Evolutionary conservation across 1,140 invertebrate genomes (phyloP).

Genomic region (Glomeris maerens): DNA sequence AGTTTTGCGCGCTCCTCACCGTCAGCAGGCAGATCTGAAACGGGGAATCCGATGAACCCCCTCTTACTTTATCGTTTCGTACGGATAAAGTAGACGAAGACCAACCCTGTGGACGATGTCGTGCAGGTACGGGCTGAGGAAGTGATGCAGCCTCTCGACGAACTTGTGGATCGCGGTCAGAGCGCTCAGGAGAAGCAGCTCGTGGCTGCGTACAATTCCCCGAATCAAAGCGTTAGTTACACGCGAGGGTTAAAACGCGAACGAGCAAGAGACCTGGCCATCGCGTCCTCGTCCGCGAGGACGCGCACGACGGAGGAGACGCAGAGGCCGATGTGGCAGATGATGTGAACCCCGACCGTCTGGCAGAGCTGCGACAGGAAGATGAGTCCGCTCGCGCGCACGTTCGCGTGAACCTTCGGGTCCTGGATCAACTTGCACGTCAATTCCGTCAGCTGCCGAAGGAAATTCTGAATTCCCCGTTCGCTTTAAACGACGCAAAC

Average conservation of each 20-base stretch:
- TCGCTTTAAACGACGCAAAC: constrained; percentile 23
- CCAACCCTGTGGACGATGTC: constrained; percentile 42
- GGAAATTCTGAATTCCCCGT: constrained; percentile 20
- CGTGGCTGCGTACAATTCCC: constrained; percentile 28
- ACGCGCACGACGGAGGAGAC: constrained; percentile 53
- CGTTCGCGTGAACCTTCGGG: no score
- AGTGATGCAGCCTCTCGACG: constrained; percentile 58
- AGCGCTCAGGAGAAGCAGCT: constrained; percentile 41
- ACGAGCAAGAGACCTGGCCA: not conserved
- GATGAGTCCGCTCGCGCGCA: constrained; percentile 33
- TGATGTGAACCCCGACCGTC: constrained; percentile 53
- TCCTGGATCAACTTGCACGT: no score
- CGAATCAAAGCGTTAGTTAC: not conserved
- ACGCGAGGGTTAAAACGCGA: not conserved
- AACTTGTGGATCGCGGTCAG: constrained; percentile 63
- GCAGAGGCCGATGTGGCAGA: constrained; percentile 54
- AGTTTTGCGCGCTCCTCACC: constrained; percentile 18
- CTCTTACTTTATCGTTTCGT: not conserved
- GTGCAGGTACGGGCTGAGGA: constrained; percentile 67
- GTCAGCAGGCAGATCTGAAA: constrained; percentile 14
- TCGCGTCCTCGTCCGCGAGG: constrained; percentile 19
- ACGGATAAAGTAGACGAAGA: constrained; percentile 5
- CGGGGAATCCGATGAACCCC: not conserved
- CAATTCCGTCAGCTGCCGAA: constrained; percentile 22
- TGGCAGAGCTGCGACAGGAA: constrained; percentile 59